Evolutionary conservation across 2,888 invertebrate genomes (phyloP), one percentile per base, ranked within the genome.

Genomic region (Adelognathus sp.): DNA sequence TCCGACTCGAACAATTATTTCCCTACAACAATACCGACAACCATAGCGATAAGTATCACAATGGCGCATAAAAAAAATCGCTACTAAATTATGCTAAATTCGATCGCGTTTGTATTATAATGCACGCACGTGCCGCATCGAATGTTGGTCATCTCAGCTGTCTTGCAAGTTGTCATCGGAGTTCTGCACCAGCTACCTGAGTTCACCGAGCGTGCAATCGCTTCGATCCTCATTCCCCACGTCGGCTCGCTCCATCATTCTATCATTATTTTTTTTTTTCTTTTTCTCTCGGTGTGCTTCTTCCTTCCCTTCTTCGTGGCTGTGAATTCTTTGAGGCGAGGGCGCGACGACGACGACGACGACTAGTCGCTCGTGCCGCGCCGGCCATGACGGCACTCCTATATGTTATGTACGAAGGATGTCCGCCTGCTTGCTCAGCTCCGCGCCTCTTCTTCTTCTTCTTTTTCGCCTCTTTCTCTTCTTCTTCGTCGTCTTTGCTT

Each of bases 351-450:
- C 79, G 79, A 79, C 74, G 79, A 75, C 79, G 64, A 67, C 71
- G 66, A 69, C 79, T 78, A 79, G 72, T 79, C 81, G 79, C 86
- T 86, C 84, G 86, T 84, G 85, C 83, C 82, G 82, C 81, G 81
- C 66, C 50, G 80, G 86, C 78, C 84, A 70, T 83, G 84, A 86
- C 86, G 82, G 77, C 86, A 86, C 86, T 83, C 86, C 86, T 86
- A 64, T 64, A 71, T 79, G 70, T 74, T 71, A 66, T 69, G 82
- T 72, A 81, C 76, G 82, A 74, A 78, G 82, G 78, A 84, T 83
- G 83, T 82, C 71, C 82, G 83, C 82, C 69, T 69, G 78, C 78
- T 70, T 64, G 64, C 70, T 66, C 74, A 52, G 52, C 78, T 70
- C 78, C 71, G 66, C 71, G 74, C 74, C 75, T 74, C 72, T 67